Percentiles rank a stretch among this genome's conserved stretches.
Evolutionary conservation across 2,888 invertebrate species (phyloP).

Genomic region (Fragum fragum): DNA sequence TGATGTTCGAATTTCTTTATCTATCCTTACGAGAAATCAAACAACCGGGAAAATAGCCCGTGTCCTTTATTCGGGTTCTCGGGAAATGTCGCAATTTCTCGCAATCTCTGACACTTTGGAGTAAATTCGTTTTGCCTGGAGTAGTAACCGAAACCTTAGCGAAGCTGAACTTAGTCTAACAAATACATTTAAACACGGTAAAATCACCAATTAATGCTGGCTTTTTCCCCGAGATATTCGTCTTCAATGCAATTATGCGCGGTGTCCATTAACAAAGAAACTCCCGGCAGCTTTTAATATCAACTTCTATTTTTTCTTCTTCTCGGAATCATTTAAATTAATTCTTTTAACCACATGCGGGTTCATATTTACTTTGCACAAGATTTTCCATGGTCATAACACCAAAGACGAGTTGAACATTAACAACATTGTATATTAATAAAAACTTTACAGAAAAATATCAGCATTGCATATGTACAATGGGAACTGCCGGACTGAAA

Average conservation of each 20-base stretch:
- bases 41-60: slow-evolving; percentile 2
- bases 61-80: not conserved
- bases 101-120: slow-evolving; percentile 34
- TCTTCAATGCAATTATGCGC: slow-evolving; percentile 23
- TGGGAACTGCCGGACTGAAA: no score
- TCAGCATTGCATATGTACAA: no score
- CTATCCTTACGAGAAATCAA: no score
- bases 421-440: no score
- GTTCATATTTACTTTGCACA: not conserved
- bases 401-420: no score
- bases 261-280: slow-evolving; percentile 24
- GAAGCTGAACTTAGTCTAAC: slow-evolving; percentile 43
- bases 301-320: not conserved
- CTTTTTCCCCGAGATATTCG: slow-evolving; percentile 42
- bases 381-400: no score
- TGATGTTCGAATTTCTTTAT: no score
- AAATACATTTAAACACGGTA: slow-evolving; percentile 59
- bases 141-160: slow-evolving; percentile 56
- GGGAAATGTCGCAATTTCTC: slow-evolving; percentile 28
- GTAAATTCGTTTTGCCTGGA: slow-evolving; percentile 57
- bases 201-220: slow-evolving; percentile 55
- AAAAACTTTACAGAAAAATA: no score
- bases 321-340: not conserved
- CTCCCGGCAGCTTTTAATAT: slow-evolving; percentile 20
- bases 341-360: slow-evolving; percentile 3